Evolutionary conservation across 2,797 vertebrate species (phyloP), one percentile per base, ranked within the genome.

Genomic region (Fistularia commersonii): DNA sequence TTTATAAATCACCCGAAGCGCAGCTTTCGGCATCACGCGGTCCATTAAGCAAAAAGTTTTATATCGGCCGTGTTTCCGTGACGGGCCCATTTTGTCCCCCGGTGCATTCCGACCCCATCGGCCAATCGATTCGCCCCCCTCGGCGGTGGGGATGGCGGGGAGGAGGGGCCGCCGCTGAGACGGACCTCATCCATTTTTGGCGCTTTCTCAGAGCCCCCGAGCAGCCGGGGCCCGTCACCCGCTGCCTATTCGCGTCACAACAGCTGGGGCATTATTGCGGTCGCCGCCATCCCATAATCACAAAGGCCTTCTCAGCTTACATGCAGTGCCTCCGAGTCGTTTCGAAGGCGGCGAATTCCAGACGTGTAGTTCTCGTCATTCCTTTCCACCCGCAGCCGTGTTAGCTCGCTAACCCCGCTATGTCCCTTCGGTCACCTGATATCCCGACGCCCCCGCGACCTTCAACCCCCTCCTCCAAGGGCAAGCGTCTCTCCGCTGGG

Each of bases 201-300:
- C 8, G 9, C 40, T 48, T 43, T 51, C 44, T 53, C 40, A 40
- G 41, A 41, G 57, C 58, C 54, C 52, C 10, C 37, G 58, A 65
- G 42, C 79, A 77, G 78, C 68, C 64, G 48, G 68, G 8, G 31
- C 52, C 58, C 39, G 61, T 79, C 82, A 69, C 66, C 49, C 48
- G n/a, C 67, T 35, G 69, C 59, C 63, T 74, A 64, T 79, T 80
- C 74, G 66, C 40, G 65, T 64, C 9, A 8, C 69, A 79, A 76
- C 85, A 85, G 84, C 85, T 82, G 85, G 74, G 64, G 70, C 66
- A 56, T 81, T 84, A 79, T 67, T 61, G 53, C 64, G 70, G 59
- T 64, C 66, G 36, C 35, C 45, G 34, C 66, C 57, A 57, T 69
- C 73, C 69, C 64, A 0, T 43, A 32, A 47, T 59, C 70, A 70